Evolutionary conservation across 2,888 invertebrate species (phyloP), one percentile per base, ranked within the genome.

Genomic region (Andrena bicolor): DNA sequence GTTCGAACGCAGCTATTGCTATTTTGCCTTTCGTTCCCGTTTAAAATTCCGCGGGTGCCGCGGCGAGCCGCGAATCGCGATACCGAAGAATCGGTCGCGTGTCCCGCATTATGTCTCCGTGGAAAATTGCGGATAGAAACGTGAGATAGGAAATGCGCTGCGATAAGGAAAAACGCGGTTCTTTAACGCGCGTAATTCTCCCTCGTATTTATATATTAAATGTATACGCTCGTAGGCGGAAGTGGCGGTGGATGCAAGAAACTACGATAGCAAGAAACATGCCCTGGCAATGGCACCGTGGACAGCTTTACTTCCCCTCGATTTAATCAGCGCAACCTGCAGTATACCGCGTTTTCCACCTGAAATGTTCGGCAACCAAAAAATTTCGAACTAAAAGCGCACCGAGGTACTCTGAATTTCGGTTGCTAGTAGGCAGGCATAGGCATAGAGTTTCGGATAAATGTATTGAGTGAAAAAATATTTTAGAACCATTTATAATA

Each of bases 21-120:
- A 49, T 41, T 49, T 61, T 32, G 63, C 56, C 26, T 56, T 69
- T 32, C 35, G 20, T 48, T 26, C 2, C 69, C 28, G 63, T 26
- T 70, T 80, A 76, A 80, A 76, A 76, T 80, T 76, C 76, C 64
- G 28, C 64, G 49, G 41, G 30, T 13, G 20, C 69, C 6, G 49
- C 30, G 65, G 23, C 26, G 28, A 28, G 20, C 2, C 5, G 56
- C 23, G 32, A 32, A 69, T 61, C 32, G 23, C 51, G 41, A 77
- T 32, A 61, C 16, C 28, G 48, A 71, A 49, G 41, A 64, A 80
- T 81, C 63, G 78, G 51, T 49, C 41, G 51, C 69, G 73, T 64
- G 73, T 16, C 41, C 8, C 30, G 28, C 68, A 60, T 75, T 35
- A 58, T 65, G 49, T 56, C 35, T 10, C n/a, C 20, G 0, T 8